phyloP scores from a whole-genome alignment of 92 coral and sea anemone genomes.

The Porites rus region DNA sequence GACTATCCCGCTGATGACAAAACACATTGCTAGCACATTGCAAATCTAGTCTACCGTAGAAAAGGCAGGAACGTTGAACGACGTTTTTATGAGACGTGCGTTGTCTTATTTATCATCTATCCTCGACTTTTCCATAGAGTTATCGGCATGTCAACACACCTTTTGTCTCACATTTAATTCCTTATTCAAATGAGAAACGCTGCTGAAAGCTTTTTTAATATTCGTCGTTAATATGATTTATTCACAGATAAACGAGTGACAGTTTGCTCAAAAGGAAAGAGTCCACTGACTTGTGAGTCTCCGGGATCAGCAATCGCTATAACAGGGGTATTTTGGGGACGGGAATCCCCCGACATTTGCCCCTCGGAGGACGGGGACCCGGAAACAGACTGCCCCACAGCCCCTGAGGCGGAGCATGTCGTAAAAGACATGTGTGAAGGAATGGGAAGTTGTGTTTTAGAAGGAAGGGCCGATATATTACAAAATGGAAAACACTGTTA shows the following conservation, averaged over 20 bases:
- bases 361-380: slow-evolving; percentile 99
- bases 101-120: too few relatives aligned
- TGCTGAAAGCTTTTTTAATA: too few relatives aligned
- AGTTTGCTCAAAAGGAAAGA: slow-evolving; percentile 85
- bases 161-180: too few relatives aligned
- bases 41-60: too few relatives aligned
- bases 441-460: slow-evolving; percentile 89
- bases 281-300: slow-evolving; percentile 85
- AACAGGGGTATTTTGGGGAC: slow-evolving; percentile 97
- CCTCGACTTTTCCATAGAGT: too few relatives aligned
- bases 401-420: slow-evolving; percentile 86
- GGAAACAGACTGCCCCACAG: slow-evolving; percentile 74
- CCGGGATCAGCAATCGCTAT: slow-evolving; percentile 98
- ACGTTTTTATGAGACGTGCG: too few relatives aligned
- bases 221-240: neutral
- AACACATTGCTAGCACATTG: too few relatives aligned
- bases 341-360: slow-evolving; percentile 85
- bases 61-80: too few relatives aligned
- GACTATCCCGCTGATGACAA: too few relatives aligned
- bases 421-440: slow-evolving; percentile 97
- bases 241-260: slow-evolving; percentile 80
- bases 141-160: too few relatives aligned
- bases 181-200: too few relatives aligned
- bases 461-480: slow-evolving; percentile 85
- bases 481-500: slow-evolving; percentile 86